Conservation (phyloP, 2,888 invertebrate genomes). For the Mystacides longicornis region DNA sequence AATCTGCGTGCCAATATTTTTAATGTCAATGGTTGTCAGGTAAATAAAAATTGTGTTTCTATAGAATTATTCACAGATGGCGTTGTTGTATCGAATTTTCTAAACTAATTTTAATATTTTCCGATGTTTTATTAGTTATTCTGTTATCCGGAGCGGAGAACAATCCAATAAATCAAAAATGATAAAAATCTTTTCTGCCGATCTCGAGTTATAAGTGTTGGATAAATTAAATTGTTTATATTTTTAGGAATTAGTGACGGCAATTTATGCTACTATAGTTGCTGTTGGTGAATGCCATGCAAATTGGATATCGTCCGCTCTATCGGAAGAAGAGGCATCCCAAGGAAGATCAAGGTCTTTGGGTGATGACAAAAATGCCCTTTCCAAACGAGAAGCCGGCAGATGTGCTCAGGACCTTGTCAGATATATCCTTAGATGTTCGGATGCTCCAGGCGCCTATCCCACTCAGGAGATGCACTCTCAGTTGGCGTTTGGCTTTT, state of each 20-base stretch:
- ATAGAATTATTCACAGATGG: too few relatives aligned
- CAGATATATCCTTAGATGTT: slow-evolving; percentile 68
- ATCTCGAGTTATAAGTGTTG: too few relatives aligned
- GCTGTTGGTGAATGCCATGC: slow-evolving; percentile 67
- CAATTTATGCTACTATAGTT: slow-evolving; percentile 60
- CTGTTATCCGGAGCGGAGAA: too few relatives aligned
- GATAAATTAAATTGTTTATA: too few relatives aligned
- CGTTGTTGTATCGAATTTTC: too few relatives aligned
- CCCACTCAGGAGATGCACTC: slow-evolving; percentile 84
- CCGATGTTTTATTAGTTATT: too few relatives aligned
- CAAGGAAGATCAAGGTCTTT: slow-evolving; percentile 33
- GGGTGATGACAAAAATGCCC: slow-evolving; percentile 39
- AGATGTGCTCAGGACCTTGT: slow-evolving; percentile 47
- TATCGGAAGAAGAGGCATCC: slow-evolving; percentile 28
- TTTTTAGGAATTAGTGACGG: slow-evolving; percentile 60
- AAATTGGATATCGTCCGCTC: slow-evolving; percentile 37
- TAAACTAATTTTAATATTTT: too few relatives aligned
- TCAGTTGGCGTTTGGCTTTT: slow-evolving; percentile 79
- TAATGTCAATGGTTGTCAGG: too few relatives aligned
- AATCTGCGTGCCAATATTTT: too few relatives aligned
- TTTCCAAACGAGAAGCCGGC: slow-evolving; percentile 26
- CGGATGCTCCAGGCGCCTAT: slow-evolving; percentile 71
- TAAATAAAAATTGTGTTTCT: too few relatives aligned
- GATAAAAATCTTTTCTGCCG: too few relatives aligned
- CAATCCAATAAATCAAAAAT: too few relatives aligned